Percentiles rank a stretch among this genome's conserved stretches.
phyloP scores from a whole-genome alignment of 53 echinoderm and acorn worm genomes.

The Pentamera pediparva region DNA sequence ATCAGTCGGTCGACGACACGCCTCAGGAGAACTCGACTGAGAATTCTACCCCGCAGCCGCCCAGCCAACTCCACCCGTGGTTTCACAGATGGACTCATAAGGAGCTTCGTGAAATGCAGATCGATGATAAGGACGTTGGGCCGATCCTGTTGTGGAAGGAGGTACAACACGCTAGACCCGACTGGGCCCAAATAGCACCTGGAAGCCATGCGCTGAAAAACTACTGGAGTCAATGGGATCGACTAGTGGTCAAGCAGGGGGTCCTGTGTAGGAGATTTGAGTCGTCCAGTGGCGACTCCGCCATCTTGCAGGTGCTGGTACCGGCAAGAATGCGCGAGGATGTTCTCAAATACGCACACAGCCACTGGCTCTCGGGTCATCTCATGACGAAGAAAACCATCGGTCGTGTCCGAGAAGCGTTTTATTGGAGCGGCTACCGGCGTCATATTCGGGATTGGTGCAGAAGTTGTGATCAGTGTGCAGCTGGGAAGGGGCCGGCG shows the following conservation, averaged over 20 bases:
- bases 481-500: background rate
- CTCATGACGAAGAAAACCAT: background rate
- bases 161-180: background rate
- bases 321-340: background rate
- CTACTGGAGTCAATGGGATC: slow-evolving; percentile 29
- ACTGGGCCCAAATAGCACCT: background rate
- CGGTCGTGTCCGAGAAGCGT: background rate
- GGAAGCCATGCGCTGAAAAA: background rate
- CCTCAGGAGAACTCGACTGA: background rate
- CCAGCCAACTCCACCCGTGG: background rate
- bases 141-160: slow-evolving; percentile 20
- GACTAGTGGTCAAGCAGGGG: background rate
- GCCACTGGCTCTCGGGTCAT: background rate
- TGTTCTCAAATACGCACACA: background rate
- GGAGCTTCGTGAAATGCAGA: slow-evolving; percentile 4
- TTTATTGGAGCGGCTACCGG: slow-evolving; percentile 11
- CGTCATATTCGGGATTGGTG: background rate
- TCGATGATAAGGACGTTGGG: background rate
- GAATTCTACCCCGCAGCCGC: background rate
- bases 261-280: slow-evolving; percentile 19
- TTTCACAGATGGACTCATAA: background rate
- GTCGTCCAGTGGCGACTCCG: background rate
- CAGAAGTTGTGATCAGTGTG: background rate
- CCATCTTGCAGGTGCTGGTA: background rate
- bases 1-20: background rate